These are phyloP conservation scores for Colletes gigas DNA, from an alignment of 1,140 invertebrate genomes.

Conservation along the genomic window DNA sequence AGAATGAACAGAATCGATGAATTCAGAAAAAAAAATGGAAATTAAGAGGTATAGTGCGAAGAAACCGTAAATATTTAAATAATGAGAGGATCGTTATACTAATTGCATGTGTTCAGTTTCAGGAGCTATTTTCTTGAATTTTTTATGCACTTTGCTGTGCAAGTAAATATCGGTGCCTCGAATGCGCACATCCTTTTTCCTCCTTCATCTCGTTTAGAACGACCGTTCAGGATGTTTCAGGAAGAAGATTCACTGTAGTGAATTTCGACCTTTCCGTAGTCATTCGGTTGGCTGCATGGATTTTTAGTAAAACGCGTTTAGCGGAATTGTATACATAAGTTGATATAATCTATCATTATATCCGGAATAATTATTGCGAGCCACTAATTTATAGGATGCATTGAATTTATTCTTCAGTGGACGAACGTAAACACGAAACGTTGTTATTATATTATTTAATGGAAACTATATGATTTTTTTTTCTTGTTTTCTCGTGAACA, in stretches of 20 bases:
- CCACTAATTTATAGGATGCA: background rate
- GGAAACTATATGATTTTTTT: background rate
- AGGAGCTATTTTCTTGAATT: background rate
- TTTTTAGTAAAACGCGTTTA: background rate
- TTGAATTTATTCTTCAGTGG: too few relatives aligned
- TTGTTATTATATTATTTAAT: slow-evolving; percentile 2
- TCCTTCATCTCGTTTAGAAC: background rate
- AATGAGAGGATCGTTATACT: background rate
- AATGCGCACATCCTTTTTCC: background rate
- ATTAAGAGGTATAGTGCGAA: background rate
- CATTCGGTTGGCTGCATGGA: too few relatives aligned
- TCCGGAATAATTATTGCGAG: background rate
- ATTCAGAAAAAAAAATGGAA: background rate
- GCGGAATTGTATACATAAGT: background rate
- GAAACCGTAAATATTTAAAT: background rate
- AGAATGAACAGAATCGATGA: background rate
- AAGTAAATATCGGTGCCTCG: background rate
- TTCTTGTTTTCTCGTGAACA: background rate
- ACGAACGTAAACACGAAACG: background rate
- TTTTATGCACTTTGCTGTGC: background rate
- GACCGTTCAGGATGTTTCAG: background rate
- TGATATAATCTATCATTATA: background rate
- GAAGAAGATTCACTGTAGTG: background rate
- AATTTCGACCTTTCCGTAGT: background rate
- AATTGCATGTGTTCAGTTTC: background rate